These are phyloP conservation scores for Xenotilapia longispinis DNA, from an alignment of 2,113 vertebrate genomes.

Conservation along the genomic window DNA sequence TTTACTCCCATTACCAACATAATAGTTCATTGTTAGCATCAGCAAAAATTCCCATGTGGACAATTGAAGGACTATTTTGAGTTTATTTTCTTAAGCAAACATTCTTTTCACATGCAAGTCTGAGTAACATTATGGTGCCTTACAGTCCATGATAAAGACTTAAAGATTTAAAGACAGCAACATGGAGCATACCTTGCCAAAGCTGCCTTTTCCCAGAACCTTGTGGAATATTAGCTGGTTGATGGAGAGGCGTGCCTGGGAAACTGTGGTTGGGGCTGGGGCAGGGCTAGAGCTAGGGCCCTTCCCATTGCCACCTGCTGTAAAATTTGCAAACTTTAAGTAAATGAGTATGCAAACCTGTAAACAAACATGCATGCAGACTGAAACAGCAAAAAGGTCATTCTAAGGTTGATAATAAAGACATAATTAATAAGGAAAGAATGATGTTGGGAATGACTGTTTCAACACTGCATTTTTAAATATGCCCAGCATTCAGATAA, in stretches of 20 bases:
- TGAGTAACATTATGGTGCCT: background rate
- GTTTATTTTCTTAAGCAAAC: background rate
- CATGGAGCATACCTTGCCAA: conserved; percentile 83
- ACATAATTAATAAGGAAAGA: background rate
- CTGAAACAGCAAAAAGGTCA: background rate
- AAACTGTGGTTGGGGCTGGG: background rate
- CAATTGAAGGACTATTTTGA: background rate
- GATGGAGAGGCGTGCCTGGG: conserved; percentile 65
- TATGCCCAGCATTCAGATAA: background rate
- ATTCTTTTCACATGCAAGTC: background rate
- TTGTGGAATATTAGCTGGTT: conserved; percentile 88
- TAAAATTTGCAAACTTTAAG: conserved; percentile 3
- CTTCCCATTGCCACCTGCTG: conserved; percentile 71
- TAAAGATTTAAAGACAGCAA: background rate
- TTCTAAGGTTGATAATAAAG: background rate
- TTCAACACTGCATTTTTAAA: background rate
- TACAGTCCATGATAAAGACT: background rate
- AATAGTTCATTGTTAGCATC: background rate
- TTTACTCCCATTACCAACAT: background rate
- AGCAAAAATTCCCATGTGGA: background rate
- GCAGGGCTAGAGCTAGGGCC: background rate
- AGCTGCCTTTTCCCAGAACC: conserved; percentile 97
- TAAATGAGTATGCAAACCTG: background rate
- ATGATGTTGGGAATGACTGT: background rate
- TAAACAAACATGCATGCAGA: background rate